Evolutionary conservation across 2,113 vertebrate species (phyloP).

Genomic region (Circaetus gallicus): DNA sequence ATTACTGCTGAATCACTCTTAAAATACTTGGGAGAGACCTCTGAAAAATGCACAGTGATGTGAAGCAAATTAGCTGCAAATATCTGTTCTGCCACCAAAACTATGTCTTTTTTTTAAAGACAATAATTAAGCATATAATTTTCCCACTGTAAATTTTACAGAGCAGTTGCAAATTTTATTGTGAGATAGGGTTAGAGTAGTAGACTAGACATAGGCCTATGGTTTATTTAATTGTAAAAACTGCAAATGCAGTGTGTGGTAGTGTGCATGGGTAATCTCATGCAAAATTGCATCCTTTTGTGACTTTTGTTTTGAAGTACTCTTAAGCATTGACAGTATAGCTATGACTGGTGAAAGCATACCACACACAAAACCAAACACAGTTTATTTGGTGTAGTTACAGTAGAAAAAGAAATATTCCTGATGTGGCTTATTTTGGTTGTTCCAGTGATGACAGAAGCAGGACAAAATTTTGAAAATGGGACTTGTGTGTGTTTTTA

Average conservation of each 20-base stretch:
- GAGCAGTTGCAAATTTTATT: not conserved
- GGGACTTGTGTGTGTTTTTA: not conserved
- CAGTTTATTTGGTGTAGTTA: not conserved
- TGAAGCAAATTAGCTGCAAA: not conserved
- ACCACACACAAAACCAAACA: not conserved
- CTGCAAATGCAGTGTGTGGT: not conserved
- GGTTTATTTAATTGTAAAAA: not conserved
- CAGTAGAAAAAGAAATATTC: not conserved
- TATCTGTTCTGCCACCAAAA: not conserved
- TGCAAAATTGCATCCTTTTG: not conserved
- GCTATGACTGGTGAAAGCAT: not conserved
- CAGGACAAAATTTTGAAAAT: not conserved
- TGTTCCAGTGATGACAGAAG: not conserved
- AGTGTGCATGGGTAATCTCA: not conserved
- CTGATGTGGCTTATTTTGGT: not conserved
- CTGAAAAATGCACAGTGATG: not conserved
- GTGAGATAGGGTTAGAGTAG: not conserved
- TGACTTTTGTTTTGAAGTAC: not conserved
- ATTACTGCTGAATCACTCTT: slow-evolving; percentile 35
- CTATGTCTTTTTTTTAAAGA: not conserved
- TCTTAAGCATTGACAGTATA: not conserved
- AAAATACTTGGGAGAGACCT: not conserved
- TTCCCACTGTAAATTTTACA: not conserved
- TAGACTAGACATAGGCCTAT: not conserved
- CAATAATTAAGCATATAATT: not conserved